phyloP scores from a whole-genome alignment of 2,113 vertebrate species.

The Cyanoderma ruficeps region DNA sequence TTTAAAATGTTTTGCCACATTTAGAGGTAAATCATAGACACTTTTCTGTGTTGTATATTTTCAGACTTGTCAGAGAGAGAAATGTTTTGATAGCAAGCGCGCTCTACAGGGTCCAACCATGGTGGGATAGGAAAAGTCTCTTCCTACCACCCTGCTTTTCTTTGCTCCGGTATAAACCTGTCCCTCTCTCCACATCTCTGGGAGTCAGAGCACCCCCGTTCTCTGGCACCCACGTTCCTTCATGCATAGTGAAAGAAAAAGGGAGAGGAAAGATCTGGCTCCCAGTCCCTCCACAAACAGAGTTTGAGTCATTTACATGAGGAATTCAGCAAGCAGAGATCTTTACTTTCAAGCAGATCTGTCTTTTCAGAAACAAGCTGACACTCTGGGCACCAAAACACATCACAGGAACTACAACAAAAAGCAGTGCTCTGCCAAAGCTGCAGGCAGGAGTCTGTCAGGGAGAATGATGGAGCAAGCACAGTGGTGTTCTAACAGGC shows the following conservation, averaged over 20 bases:
- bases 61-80: neutral
- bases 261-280: neutral
- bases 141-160: neutral
- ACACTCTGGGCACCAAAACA: neutral
- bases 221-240: neutral
- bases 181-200: neutral
- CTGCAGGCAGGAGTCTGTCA: neutral
- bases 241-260: neutral
- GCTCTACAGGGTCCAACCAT: neutral
- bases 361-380: constrained; percentile 11
- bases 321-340: neutral
- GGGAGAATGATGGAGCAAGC: neutral
- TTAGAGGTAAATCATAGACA: constrained; percentile 2
- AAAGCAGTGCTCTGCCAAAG: neutral
- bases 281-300: neutral
- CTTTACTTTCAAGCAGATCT: neutral
- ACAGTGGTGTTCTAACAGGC: neutral
- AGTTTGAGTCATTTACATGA: neutral
- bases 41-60: neutral
- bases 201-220: neutral
- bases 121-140: neutral
- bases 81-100: neutral
- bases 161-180: neutral
- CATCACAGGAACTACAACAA: neutral
- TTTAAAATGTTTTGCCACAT: constrained; percentile 17